These are phyloP conservation scores for Alca torda DNA, from an alignment of 2,797 vertebrate genomes.

Conservation along the genomic window DNA sequence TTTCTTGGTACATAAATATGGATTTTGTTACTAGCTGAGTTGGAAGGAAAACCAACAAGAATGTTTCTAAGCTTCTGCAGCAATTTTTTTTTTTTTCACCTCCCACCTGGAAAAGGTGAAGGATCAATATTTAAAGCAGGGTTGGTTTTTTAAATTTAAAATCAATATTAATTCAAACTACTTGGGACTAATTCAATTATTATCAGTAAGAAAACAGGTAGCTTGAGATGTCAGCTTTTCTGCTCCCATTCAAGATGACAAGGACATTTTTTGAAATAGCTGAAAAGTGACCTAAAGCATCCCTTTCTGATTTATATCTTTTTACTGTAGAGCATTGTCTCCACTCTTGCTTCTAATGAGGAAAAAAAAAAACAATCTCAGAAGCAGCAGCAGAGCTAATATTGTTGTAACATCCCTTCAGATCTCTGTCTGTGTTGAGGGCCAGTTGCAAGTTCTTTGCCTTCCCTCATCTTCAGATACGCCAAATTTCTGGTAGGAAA, in stretches of 20 bases:
- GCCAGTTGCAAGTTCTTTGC: not conserved
- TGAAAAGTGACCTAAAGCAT: not conserved
- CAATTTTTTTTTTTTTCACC: not conserved
- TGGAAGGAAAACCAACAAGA: conserved; percentile 1
- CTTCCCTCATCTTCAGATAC: not conserved
- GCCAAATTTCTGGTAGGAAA: not conserved
- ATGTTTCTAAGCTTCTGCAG: not conserved
- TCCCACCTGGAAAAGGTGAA: conserved; percentile 13
- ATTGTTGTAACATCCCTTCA: not conserved
- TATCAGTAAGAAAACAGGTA: not conserved
- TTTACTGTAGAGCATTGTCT: not conserved
- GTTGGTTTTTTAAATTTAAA: not conserved
- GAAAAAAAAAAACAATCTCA: not conserved
- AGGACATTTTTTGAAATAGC: not conserved
- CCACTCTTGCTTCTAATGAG: not conserved
- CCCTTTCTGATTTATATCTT: not conserved
- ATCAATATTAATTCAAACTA: not conserved
- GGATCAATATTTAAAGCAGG: not conserved
- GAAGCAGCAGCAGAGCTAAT: not conserved
- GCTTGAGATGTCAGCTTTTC: not conserved
- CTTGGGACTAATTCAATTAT: not conserved
- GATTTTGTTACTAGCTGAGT: not conserved
- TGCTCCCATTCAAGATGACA: not conserved
- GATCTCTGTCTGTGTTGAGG: not conserved
- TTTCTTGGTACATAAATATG: conserved; percentile 12